These are phyloP conservation scores for Bolborhynchus lineola DNA, from an alignment of 2,113 vertebrate genomes.

Conservation along the genomic window DNA sequence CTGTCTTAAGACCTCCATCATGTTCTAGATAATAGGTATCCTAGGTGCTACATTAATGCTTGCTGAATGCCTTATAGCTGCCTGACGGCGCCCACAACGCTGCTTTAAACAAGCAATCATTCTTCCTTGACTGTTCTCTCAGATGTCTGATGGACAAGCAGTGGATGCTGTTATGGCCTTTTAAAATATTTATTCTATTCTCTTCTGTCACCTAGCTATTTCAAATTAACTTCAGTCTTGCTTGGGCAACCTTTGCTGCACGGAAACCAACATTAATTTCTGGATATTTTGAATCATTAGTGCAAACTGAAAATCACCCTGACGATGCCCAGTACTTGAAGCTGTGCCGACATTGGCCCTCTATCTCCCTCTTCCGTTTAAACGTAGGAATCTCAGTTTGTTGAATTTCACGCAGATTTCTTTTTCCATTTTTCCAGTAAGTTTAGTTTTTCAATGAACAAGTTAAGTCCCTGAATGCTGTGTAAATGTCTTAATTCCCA, in stretches of 20 bases:
- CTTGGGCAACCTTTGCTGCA: background rate
- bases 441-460: background rate
- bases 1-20: background rate
- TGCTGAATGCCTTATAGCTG: background rate
- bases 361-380: slow-evolving; percentile 1
- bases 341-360: background rate
- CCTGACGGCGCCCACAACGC: background rate
- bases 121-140: background rate
- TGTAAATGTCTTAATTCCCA: background rate
- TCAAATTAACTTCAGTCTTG: background rate
- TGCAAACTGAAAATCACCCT: background rate
- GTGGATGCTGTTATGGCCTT: accelerated
- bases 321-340: background rate
- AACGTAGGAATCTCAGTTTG: background rate
- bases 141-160: background rate
- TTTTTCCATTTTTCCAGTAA: background rate
- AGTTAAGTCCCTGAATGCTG: accelerated
- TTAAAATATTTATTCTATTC: background rate
- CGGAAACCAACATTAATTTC: background rate
- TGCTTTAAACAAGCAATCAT: background rate
- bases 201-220: background rate
- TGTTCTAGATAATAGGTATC: background rate
- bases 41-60: background rate
- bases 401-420: background rate
- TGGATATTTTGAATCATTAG: background rate